phyloP scores from a whole-genome alignment of 2,888 invertebrate genomes.

The Galeruca laticollis region DNA sequence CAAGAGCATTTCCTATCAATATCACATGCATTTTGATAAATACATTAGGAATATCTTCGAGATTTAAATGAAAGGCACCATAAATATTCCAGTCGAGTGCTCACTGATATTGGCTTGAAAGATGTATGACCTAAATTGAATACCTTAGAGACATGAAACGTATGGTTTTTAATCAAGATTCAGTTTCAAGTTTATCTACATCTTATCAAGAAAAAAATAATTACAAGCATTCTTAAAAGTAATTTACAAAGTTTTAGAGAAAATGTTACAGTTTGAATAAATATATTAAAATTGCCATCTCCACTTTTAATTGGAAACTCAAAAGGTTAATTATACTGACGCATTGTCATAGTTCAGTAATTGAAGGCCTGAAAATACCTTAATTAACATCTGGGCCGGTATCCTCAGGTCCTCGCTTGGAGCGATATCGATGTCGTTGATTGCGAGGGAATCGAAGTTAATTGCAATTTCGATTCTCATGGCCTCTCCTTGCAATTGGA shows the following conservation, averaged over 20 bases:
- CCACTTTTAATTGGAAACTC: neutral
- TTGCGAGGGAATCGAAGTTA: neutral
- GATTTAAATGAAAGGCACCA: slow-evolving; percentile 19
- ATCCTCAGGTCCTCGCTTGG: slow-evolving; percentile 52
- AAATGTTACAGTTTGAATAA: too few species aligned
- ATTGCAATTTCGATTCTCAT: neutral
- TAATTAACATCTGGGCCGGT: too few species aligned
- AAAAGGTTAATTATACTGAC: too few species aligned
- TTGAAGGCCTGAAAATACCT: too few species aligned
- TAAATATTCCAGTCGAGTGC: slow-evolving; percentile 29
- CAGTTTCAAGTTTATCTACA: too few species aligned
- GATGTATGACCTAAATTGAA: neutral
- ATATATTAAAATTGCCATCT: too few species aligned
- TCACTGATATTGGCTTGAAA: neutral
- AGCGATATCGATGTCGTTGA: slow-evolving; percentile 5
- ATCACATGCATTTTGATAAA: slow-evolving; percentile 21
- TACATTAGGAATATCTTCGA: slow-evolving; percentile 21
- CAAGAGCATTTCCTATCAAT: slow-evolving; percentile 15
- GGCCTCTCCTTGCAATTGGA: neutral
- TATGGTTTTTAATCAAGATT: too few species aligned
- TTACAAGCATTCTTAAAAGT: too few species aligned
- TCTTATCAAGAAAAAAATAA: too few species aligned
- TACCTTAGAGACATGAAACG: too few species aligned
- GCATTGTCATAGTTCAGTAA: too few species aligned
- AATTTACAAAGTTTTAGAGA: too few species aligned